These are phyloP conservation scores for Leucania comma DNA, from an alignment of 2,888 invertebrate species.

Conservation along the genomic window DNA sequence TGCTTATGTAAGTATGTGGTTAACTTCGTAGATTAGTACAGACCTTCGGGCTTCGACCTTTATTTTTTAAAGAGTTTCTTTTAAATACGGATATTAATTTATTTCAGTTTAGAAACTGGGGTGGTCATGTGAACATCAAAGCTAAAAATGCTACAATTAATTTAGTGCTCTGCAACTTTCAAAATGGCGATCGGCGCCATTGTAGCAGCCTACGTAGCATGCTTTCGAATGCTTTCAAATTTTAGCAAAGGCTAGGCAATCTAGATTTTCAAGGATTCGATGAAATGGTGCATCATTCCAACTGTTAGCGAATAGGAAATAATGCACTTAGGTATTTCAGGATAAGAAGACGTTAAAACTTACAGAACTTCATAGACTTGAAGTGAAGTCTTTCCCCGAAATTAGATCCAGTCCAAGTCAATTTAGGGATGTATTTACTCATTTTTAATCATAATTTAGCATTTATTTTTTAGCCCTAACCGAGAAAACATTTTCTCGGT, in stretches of 20 bases:
- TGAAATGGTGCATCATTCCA: neutral
- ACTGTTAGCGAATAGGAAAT: neutral
- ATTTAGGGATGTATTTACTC: neutral
- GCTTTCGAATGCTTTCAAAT: neutral
- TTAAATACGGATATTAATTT: neutral
- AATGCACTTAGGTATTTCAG: neutral
- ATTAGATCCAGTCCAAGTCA: neutral
- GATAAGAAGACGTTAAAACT: neutral
- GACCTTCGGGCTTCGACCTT: no score
- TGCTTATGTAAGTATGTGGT: neutral
- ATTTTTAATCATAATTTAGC: no score
- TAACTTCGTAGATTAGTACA: neutral
- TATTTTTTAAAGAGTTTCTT: no score
- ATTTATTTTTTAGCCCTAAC: neutral
- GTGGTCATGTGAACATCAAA: neutral
- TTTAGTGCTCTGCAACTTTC: slow-evolving; percentile 2
- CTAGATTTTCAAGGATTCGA: neutral
- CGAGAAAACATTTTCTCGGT: neutral
- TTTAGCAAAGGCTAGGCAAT: neutral
- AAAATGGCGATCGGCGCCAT: slow-evolving; percentile 17
- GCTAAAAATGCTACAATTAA: neutral
- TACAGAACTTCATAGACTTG: neutral
- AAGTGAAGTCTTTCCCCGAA: no score
- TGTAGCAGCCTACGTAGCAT: neutral
- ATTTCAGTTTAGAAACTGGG: neutral